These are phyloP conservation scores for Eudyptes chrysolophus DNA, from an alignment of 2,113 vertebrate species.

Conservation along the genomic window DNA sequence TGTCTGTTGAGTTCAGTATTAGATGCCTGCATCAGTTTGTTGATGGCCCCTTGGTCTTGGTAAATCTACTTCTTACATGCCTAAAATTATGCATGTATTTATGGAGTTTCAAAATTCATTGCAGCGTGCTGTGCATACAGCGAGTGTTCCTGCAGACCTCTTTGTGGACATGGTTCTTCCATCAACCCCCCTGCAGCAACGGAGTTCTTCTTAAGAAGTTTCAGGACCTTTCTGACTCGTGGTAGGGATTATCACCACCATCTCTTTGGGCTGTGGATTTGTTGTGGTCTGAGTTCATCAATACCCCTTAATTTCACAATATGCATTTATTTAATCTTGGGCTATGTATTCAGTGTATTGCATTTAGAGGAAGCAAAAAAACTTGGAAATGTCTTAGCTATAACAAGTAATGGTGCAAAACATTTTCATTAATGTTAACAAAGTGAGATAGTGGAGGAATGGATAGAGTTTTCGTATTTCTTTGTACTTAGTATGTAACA, in stretches of 20 bases:
- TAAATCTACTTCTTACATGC: neutral
- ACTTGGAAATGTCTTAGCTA: neutral
- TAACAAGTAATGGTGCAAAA: neutral
- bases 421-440: neutral
- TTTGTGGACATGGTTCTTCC: neutral
- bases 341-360: neutral
- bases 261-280: neutral
- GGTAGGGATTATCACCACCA: neutral
- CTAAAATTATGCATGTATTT: neutral
- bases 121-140: neutral
- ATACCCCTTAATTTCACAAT: neutral
- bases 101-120: neutral
- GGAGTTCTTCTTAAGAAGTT: neutral
- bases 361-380: neutral
- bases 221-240: neutral
- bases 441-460: neutral
- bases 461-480: neutral
- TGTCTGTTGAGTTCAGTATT: neutral
- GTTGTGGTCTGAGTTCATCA: neutral
- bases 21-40: neutral
- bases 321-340: neutral
- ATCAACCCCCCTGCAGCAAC: neutral
- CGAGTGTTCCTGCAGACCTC: accelerated
- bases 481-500: neutral
- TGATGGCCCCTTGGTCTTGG: accelerated